phyloP scores from a whole-genome alignment of 2,113 vertebrate species.

The Protobothrops mucrosquamatus region DNA sequence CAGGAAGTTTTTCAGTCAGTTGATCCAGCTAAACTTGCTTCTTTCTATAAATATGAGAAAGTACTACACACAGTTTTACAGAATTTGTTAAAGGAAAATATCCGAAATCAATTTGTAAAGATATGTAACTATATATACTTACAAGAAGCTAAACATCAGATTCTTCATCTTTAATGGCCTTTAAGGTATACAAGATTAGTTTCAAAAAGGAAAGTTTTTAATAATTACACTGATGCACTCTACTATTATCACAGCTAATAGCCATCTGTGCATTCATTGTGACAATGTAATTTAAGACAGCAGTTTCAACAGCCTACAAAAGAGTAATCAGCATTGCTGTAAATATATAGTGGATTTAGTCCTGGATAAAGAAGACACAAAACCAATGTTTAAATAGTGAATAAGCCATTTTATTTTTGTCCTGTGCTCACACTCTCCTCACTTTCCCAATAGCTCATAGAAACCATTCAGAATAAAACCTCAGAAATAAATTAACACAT shows the following conservation, averaged over 20 bases:
- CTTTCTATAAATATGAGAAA: not conserved
- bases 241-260: not conserved
- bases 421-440: constrained; percentile 73
- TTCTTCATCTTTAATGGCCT: not conserved
- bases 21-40: not conserved
- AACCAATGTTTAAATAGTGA: constrained; percentile 59
- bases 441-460: constrained; percentile 72
- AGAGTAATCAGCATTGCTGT: not conserved
- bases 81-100: not conserved
- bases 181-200: not conserved
- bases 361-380: not conserved
- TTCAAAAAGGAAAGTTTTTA: not conserved
- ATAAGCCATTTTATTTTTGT: constrained; percentile 75
- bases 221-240: not conserved
- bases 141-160: not conserved
- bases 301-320: not conserved
- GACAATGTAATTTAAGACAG: not conserved
- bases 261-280: not conserved
- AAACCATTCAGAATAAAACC: constrained; percentile 71
- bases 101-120: not conserved
- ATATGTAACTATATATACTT: not conserved
- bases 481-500: constrained; percentile 65
- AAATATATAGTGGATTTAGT: rapidly evolving
- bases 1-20: not conserved
- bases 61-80: not conserved